Percentiles rank a stretch among this genome's conserved stretches.
These are phyloP conservation scores for Taenaris catops DNA, from an alignment of 2,888 invertebrate genomes.

Conservation along the genomic window DNA sequence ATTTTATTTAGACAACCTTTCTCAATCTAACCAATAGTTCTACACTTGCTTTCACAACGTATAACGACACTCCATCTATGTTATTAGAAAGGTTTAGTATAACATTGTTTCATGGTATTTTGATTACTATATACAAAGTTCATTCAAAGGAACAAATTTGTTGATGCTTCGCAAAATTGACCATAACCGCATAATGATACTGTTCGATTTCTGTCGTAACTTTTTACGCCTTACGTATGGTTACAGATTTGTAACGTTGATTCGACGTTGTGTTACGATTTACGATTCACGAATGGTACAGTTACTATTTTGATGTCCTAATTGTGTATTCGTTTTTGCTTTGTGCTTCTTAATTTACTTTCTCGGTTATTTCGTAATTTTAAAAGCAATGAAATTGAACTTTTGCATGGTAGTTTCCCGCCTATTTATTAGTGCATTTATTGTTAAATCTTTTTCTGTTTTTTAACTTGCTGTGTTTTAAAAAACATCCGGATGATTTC, in stretches of 20 bases:
- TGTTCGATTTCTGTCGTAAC: conserved; percentile 45
- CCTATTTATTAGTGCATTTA: no score
- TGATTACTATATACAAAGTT: not conserved
- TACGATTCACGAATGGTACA: conserved; percentile 30
- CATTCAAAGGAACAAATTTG: conserved; percentile 2
- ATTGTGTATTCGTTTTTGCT: conserved; percentile 10
- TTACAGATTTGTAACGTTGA: conserved; percentile 38
- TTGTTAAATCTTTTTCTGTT: no score
- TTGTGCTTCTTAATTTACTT: not conserved
- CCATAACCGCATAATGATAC: conserved; percentile 39
- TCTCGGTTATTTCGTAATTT: not conserved
- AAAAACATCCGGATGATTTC: no score
- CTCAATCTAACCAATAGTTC: no score
- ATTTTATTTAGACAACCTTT: no score
- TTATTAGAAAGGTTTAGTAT: conserved; percentile 5
- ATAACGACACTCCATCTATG: not conserved
- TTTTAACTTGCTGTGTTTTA: no score
- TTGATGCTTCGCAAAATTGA: conserved; percentile 44
- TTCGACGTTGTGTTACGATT: conserved; percentile 43
- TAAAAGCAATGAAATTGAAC: conserved; percentile 1
- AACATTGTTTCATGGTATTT: conserved; percentile 2
- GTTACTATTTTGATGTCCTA: conserved; percentile 33
- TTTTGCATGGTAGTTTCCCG: conserved; percentile 13
- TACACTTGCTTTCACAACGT: not conserved
- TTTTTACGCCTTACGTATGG: conserved; percentile 41